A percentile compares a stretch with the other conserved stretches of the same genome.
phyloP scores from a whole-genome alignment of 2,888 invertebrate species.

The Campopleginae sp. region DNA sequence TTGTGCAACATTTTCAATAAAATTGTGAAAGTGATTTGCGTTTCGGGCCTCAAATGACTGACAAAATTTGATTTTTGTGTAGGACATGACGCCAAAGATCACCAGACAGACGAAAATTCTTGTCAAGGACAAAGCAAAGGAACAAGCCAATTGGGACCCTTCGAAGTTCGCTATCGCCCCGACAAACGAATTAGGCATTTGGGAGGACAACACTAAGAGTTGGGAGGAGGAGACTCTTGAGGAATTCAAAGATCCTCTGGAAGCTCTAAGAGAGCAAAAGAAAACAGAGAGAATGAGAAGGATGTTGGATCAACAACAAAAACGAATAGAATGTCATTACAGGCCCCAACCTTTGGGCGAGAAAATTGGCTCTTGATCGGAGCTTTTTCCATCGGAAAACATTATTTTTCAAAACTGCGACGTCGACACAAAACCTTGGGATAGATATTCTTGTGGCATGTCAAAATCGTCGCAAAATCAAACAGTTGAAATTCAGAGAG shows the following conservation, averaged over 20 bases:
- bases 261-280: conserved; percentile 77
- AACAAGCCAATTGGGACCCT: conserved; percentile 77
- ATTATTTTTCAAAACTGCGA: conserved; percentile 5
- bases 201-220: conserved; percentile 85
- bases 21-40: not conserved
- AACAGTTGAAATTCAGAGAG: conserved; percentile 4
- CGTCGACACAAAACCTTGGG: conserved; percentile 25
- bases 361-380: conserved; percentile 80
- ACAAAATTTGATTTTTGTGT: not conserved
- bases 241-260: conserved; percentile 78
- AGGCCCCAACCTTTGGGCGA: conserved; percentile 80
- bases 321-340: conserved; percentile 75
- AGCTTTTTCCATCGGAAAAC: conserved; percentile 24
- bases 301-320: conserved; percentile 79
- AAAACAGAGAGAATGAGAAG: conserved; percentile 78
- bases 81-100: conserved; percentile 88
- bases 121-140: conserved; percentile 82
- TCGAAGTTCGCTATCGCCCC: conserved; percentile 85
- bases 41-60: not conserved
- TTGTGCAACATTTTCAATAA: conserved; percentile 40
- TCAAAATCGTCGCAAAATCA: conserved; percentile 16
- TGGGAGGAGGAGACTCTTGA: conserved; percentile 85
- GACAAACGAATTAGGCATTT: conserved; percentile 85
- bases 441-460: conserved; percentile 12
- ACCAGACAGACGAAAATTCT: conserved; percentile 87